Percentiles rank a stretch among this genome's conserved stretches.
Conservation (phyloP, 2,113 vertebrate genomes). For the Pantherophis guttatus region DNA sequence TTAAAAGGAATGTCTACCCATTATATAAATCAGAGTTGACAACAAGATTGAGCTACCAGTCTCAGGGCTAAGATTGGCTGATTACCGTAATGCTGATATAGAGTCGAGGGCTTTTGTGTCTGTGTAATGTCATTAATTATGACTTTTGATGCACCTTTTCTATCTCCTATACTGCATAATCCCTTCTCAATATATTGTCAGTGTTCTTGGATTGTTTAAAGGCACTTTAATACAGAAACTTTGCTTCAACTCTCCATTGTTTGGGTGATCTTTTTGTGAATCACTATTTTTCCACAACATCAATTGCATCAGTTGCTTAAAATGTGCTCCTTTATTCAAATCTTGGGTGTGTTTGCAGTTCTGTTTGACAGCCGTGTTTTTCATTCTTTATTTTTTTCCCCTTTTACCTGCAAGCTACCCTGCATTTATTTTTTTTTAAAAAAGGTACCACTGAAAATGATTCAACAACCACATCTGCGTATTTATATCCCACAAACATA, state of each 20-base stretch:
- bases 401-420: neutral
- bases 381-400: neutral
- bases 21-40: neutral
- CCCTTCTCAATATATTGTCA: neutral
- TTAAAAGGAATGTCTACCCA: neutral
- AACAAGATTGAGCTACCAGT: neutral
- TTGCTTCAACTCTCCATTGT: neutral
- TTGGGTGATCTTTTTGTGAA: neutral
- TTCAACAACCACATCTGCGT: neutral
- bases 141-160: neutral
- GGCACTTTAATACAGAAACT: neutral
- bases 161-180: neutral
- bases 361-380: neutral
- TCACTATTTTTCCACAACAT: neutral
- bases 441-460: neutral
- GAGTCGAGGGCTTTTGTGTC: neutral
- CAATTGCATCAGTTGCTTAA: neutral
- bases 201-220: neutral
- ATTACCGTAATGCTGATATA: neutral
- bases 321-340: neutral
- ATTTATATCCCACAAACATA: neutral
- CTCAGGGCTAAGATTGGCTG: neutral
- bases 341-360: neutral
- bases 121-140: neutral
- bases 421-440: neutral